Conservation (phyloP, 1,140 invertebrate genomes). For the Drosophila erecta region DNA sequence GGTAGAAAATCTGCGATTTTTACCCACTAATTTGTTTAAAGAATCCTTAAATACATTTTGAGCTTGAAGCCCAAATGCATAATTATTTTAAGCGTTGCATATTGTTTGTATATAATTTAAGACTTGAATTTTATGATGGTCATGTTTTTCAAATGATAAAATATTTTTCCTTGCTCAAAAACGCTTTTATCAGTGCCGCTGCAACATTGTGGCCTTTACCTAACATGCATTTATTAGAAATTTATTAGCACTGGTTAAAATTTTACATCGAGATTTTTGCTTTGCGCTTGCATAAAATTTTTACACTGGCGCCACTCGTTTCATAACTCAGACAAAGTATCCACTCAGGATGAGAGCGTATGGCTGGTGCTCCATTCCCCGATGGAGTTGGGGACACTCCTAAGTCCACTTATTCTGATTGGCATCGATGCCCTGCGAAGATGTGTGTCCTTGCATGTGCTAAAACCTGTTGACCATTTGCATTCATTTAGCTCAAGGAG, state of each 20-base stretch:
- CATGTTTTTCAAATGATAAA: too few relatives aligned
- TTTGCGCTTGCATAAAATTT: constrained; percentile 70
- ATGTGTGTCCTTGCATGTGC: constrained; percentile 43
- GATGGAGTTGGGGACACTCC: not conserved
- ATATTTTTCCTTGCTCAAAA: too few relatives aligned
- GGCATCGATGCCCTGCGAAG: constrained; percentile 51
- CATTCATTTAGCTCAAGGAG: constrained; percentile 64
- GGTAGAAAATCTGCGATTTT: not conserved
- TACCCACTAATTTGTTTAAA: not conserved
- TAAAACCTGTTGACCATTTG: constrained; percentile 83
- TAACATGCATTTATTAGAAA: constrained; percentile 81
- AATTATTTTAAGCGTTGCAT: too few relatives aligned
- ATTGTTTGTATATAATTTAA: too few relatives aligned
- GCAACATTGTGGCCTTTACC: constrained; percentile 73
- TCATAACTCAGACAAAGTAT: constrained; percentile 78
- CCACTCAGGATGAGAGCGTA: constrained; percentile 25
- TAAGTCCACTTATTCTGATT: constrained; percentile 74
- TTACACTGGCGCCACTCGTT: constrained; percentile 72
- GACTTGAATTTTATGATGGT: too few relatives aligned
- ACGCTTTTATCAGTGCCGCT: constrained; percentile 11
- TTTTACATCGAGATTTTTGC: constrained; percentile 63
- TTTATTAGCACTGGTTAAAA: constrained; percentile 65
- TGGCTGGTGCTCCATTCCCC: constrained; percentile 2
- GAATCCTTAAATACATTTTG: too few relatives aligned
- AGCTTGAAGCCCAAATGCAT: too few relatives aligned